phyloP scores from a whole-genome alignment of 2,888 invertebrate genomes.

The Laothoe populi region DNA sequence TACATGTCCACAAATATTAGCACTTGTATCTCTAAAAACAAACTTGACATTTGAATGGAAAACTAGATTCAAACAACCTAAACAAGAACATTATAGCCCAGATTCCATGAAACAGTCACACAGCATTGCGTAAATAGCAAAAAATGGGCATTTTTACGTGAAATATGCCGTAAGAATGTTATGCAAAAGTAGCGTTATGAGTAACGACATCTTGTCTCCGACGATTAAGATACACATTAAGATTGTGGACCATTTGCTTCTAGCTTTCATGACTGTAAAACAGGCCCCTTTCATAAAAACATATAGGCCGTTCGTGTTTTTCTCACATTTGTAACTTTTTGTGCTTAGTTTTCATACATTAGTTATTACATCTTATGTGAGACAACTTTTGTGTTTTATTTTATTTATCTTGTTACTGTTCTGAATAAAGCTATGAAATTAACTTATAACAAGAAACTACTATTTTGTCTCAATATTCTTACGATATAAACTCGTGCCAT shows the following conservation, averaged over 20 bases:
- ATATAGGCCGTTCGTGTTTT: background rate
- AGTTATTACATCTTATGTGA: background rate
- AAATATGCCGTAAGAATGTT: slow-evolving; percentile 39
- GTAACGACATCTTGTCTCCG: slow-evolving; percentile 41
- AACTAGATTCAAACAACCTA: slow-evolving; percentile 6
- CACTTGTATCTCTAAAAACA: slow-evolving; percentile 11
- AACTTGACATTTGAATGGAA: slow-evolving; percentile 14
- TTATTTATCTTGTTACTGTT: background rate
- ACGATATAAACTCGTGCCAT: background rate
- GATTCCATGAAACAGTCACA: slow-evolving; percentile 7
- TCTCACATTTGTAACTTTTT: background rate
- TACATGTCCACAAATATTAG: background rate
- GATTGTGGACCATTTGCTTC: slow-evolving; percentile 40
- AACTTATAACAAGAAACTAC: background rate
- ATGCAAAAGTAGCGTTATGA: slow-evolving; percentile 45
- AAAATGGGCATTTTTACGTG: slow-evolving; percentile 28
- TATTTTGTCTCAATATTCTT: background rate
- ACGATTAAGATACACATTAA: slow-evolving; percentile 54
- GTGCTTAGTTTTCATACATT: background rate
- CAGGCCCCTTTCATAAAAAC: slow-evolving; percentile 14
- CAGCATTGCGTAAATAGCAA: slow-evolving; percentile 32
- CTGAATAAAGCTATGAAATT: background rate
- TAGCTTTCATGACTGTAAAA: slow-evolving; percentile 37
- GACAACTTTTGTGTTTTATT: background rate
- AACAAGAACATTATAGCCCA: slow-evolving; percentile 13